Base-by-base conservation (phyloP, 2,888 invertebrate genomes). In the Platerodrilus igneus region DNA sequence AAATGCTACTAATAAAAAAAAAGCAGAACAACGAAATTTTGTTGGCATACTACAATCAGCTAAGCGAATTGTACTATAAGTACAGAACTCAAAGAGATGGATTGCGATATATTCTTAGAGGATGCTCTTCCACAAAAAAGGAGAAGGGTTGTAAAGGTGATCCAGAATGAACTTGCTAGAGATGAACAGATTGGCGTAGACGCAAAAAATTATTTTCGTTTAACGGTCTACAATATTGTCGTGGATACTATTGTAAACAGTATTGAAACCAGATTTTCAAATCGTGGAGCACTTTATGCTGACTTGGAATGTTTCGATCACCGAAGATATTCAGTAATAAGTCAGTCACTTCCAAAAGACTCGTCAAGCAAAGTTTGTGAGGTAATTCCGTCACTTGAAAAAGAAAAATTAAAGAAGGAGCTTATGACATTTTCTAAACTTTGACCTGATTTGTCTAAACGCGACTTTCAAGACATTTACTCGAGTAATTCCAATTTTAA, bases 41-140 rank as follows among this genome's bases (percentile, higher is more conserved):
- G 13, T 6, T 5, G 13, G 3, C 9, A 8, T 11, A 11, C 13
- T 27, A 15, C 14, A 16, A 9, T 25, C 25, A 13, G 25, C 25
- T n/a, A 4, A 9, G 13, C 25, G 11, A 25, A 13, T 25, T 25
- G 25, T 25, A 25, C 13, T 5, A 25, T 25, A 8, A 25, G 13
- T 25, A 10, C 2, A 11, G 8, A 11, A 25, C 13, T 25, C 6
- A 14, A 25, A 25, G 13, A 25, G 13, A 13, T 25, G 13, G 25
- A 25, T 25, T 25, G 13, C 25, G 13, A 25, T 22, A 6, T 22
- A 22, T 11, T 25, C 13, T 13, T 25, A 25, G 25, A 25, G 25
- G 8, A 25, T 25, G 13, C 8, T 3, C 10, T 25, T 11, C 25
- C 4, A 9, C 7, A 25, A 4, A 25, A 11, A 11, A 25, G 25